These are phyloP conservation scores for Euzophera pinguis DNA, from an alignment of 2,888 invertebrate species.

Conservation along the genomic window DNA sequence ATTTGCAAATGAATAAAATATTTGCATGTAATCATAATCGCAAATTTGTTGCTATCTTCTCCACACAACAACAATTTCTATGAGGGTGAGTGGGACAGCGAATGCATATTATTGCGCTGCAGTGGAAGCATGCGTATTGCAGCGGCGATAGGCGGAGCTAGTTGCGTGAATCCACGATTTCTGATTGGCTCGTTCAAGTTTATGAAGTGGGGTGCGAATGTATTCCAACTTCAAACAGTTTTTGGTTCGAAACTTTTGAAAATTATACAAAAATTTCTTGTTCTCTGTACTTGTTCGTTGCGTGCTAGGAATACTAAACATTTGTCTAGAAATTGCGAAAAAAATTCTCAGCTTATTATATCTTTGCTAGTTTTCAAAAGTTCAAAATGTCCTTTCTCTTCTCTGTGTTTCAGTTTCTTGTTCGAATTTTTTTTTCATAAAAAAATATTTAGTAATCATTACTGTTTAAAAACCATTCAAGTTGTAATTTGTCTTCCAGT, in stretches of 20 bases:
- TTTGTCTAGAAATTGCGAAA: neutral
- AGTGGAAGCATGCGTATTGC: constrained; percentile 70
- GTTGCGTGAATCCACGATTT: constrained; percentile 45
- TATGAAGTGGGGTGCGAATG: constrained; percentile 60
- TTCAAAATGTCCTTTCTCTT: too few species aligned
- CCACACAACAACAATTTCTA: constrained; percentile 29
- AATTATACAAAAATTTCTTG: constrained; percentile 39
- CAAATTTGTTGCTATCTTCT: constrained; percentile 46
- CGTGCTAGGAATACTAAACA: constrained; percentile 20
- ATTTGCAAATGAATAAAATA: constrained; percentile 74
- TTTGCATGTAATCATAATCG: constrained; percentile 67
- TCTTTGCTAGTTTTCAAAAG: too few species aligned
- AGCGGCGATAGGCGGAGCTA: constrained; percentile 65
- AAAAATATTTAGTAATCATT: too few species aligned
- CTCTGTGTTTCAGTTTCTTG: too few species aligned
- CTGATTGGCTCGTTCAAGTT: constrained; percentile 55
- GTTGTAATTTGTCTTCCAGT: too few species aligned
- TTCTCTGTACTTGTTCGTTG: constrained; percentile 16
- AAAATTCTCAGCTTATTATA: too few species aligned
- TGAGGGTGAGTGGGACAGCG: constrained; percentile 49
- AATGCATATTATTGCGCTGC: constrained; percentile 44
- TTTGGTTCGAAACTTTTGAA: constrained; percentile 64
- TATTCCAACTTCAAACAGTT: constrained; percentile 55
- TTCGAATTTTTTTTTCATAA: too few species aligned
- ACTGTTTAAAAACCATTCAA: too few species aligned